Conservation (phyloP, 53 echinoderm and acorn worm genomes). For the Mesocentrotus franciscanus region DNA sequence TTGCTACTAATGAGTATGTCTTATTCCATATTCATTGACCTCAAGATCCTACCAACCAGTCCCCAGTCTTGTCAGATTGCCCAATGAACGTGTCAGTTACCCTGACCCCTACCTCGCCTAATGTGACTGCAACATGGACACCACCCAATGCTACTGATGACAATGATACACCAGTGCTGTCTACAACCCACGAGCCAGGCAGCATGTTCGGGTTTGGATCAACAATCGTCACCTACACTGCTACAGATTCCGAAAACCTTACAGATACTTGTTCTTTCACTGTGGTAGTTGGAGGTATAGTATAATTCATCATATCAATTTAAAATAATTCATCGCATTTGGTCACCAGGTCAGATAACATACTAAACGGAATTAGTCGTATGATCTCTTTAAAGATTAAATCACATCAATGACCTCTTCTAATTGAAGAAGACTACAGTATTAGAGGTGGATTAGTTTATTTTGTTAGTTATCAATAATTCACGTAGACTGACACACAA, state of each 20-base stretch:
- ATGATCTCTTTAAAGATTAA: no score
- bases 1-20: background rate
- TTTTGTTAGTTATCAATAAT: no score
- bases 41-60: background rate
- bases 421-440: no score
- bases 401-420: no score
- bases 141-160: conserved; percentile 22
- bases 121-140: background rate
- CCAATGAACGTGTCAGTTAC: background rate
- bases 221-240: conserved; percentile 23
- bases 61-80: background rate
- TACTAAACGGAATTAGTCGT: no score
- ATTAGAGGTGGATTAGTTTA: no score
- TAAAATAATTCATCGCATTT: no score
- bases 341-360: no score
- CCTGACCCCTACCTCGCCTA: background rate
- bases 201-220: background rate
- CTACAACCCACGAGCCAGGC: background rate
- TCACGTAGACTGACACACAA: no score
- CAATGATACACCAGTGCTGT: background rate
- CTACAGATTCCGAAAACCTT: background rate
- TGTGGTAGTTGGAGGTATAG: background rate
- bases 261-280: conserved; percentile 27
- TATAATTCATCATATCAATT: background rate
- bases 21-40: background rate